Percentiles rank a stretch among this genome's conserved stretches.
These are phyloP conservation scores for Conus ventricosus DNA, from an alignment of 1,140 invertebrate genomes.

Conservation along the genomic window DNA sequence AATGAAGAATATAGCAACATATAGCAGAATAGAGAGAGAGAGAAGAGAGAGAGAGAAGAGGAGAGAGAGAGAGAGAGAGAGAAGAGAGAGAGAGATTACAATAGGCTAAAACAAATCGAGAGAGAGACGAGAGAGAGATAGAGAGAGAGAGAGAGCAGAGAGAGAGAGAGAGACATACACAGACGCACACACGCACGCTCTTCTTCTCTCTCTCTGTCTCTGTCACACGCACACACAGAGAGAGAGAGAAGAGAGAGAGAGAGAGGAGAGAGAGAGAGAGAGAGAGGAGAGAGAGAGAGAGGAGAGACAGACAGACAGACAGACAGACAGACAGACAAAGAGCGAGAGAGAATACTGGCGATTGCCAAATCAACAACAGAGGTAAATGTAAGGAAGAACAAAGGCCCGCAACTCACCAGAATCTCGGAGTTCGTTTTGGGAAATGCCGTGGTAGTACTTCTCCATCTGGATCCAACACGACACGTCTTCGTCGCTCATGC, in stretches of 20 bases:
- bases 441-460: background rate
- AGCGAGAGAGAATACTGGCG: no score
- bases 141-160: background rate
- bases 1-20: no score
- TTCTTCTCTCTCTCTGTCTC: no score
- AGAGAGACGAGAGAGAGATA: no score
- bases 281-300: background rate
- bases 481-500: slow-evolving; percentile 31
- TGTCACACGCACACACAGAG: background rate
- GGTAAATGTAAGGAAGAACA: no score
- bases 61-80: background rate
- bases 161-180: background rate
- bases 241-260: background rate
- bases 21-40: background rate
- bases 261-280: background rate
- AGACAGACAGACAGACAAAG: background rate
- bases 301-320: background rate
- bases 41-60: background rate
- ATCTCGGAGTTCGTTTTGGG: no score
- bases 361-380: no score
- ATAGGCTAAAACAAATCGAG: no score
- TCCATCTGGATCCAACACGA: slow-evolving; percentile 26
- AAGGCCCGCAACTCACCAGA: no score
- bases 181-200: no score
- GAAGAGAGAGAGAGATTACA: no score